phyloP scores from a whole-genome alignment of 2,888 invertebrate genomes.

The Polietes domitor region DNA sequence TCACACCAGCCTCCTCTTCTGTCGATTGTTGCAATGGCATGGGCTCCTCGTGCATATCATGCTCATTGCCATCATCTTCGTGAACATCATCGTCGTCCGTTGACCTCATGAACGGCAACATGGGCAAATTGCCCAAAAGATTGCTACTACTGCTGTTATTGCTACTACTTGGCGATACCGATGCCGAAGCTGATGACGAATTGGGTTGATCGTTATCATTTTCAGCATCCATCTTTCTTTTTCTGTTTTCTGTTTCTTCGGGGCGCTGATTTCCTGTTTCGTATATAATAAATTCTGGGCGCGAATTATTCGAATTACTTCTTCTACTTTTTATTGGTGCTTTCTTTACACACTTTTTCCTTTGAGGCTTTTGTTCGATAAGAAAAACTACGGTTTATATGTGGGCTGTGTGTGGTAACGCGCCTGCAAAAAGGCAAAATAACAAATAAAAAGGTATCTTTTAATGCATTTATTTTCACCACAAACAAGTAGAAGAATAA shows the following conservation, averaged over 20 bases:
- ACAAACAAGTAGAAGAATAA: not conserved
- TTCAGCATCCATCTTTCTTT: conserved; percentile 70
- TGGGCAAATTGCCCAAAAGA: conserved; percentile 70
- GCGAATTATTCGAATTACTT: not conserved
- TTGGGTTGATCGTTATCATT: conserved; percentile 73
- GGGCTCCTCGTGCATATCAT: conserved; percentile 57
- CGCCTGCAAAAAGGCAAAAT: conserved; percentile 33
- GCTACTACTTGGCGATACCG: conserved; percentile 73
- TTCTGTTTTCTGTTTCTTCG: not conserved
- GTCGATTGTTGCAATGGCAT: conserved; percentile 60
- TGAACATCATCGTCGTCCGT: conserved; percentile 67
- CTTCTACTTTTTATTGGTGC: not conserved
- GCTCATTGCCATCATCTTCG: conserved; percentile 57
- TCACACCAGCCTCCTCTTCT: conserved; percentile 38
- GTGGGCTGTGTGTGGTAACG: not conserved
- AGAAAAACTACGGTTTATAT: not conserved
- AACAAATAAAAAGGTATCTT: not conserved
- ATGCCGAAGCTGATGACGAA: conserved; percentile 69
- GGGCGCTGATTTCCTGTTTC: conserved; percentile 25
- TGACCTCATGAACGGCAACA: conserved; percentile 69
- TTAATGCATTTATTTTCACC: not conserved
- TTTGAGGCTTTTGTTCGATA: not conserved
- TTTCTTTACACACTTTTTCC: not conserved
- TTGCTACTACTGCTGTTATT: conserved; percentile 72
- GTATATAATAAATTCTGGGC: not conserved